Evolutionary conservation across 1,140 invertebrate genomes (phyloP), one percentile per base, ranked within the genome.

Genomic region (Formica selysi): DNA sequence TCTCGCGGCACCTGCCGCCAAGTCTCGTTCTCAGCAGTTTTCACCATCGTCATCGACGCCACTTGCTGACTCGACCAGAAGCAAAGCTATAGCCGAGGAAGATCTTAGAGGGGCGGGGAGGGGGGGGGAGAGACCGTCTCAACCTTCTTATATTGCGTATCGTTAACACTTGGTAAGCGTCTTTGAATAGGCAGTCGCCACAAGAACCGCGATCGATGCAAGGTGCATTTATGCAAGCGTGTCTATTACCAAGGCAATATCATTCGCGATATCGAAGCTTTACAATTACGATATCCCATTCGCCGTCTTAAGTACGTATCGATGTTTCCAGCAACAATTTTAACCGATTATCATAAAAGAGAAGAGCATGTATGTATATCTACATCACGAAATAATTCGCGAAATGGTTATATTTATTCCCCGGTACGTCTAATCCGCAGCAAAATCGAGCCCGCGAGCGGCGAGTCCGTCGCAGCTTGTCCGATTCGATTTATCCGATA

Each of bases 51-150:
- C 67, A 22, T 13, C 51, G 38, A 41, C 22, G 79, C 68, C 65
- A 73, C 83, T 91, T 89, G 90, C 90, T 91, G 90, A 91, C 89
- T 91, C 89, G 79, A 73, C 89, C 38, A 86, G 54, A 86, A 88
- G 76, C 80, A 71, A 85, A 87, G 81, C 64, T 81, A 87, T 71
- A 26, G 44, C 54, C 76, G 59, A 80, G 59, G 76, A 73, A 83
- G 86, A 90, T 85, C 86, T 29, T 73, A 57, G 76, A 48, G 64
- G 22, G 22, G 22, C 6, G 38, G 1, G 38, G 8, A 48, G 80
- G 36, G 41, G 38, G 65, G 80, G 41, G 41, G 26, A 13, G 85
- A 29, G 89, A 90, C 88, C 89, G 78, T 88, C 86, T 90, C 90
- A 88, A 90, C 86, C 71, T 88, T 90, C 89, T 90, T 78, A 86